phyloP scores from a whole-genome alignment of 2,113 vertebrate genomes.

The Madoqua kirkii region DNA sequence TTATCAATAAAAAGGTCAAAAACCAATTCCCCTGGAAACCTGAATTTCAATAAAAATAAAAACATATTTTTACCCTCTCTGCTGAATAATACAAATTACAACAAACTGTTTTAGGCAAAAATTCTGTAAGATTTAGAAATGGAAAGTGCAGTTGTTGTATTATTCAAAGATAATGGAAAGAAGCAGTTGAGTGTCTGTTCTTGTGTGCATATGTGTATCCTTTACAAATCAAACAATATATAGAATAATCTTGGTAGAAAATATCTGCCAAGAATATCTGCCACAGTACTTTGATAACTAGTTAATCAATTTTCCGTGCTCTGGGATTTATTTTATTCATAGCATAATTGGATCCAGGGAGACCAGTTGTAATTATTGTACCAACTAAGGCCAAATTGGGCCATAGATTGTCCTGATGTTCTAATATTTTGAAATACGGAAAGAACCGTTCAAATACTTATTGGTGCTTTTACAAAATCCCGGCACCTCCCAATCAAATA shows the following conservation, averaged over 20 bases:
- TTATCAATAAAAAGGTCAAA: background rate
- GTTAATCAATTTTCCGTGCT: conserved; percentile 46
- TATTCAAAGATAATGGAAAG: background rate
- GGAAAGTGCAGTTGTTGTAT: background rate
- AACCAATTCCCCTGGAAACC: background rate
- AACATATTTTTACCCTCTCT: background rate
- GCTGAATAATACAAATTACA: background rate
- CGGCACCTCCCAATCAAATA: background rate
- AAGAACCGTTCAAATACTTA: conserved; percentile 15
- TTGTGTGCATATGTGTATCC: background rate
- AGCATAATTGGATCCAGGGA: conserved; percentile 8
- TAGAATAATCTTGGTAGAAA: conserved; percentile 29
- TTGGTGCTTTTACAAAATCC: conserved; percentile 31
- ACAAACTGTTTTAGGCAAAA: background rate
- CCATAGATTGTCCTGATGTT: background rate
- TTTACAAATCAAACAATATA: background rate
- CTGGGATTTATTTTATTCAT: conserved; percentile 58
- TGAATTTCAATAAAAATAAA: background rate
- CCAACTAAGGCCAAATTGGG: conserved; percentile 47
- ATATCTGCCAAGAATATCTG: background rate
- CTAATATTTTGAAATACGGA: conserved; percentile 33
- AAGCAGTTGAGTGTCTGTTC: background rate
- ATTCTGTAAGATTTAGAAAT: background rate
- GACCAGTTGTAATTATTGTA: conserved; percentile 45
- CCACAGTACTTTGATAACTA: conserved; percentile 22